Base-by-base conservation (phyloP, 2,797 vertebrate genomes). In the Poeciliopsis paucimaculata region DNA sequence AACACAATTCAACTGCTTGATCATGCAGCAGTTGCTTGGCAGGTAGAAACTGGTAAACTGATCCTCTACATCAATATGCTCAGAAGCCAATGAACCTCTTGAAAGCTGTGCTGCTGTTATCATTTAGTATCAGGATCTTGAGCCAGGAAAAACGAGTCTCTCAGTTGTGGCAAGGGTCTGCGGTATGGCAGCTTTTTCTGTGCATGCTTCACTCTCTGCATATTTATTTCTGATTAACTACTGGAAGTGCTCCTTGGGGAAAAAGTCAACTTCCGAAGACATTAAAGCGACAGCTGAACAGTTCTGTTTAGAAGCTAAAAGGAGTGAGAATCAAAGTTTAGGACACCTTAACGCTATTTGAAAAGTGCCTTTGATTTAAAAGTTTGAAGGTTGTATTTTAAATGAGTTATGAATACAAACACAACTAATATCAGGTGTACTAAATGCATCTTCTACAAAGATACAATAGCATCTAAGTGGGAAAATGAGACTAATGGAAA, bases 161-260 rank as follows among this genome's bases (percentile, higher is more conserved):
- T 91, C 83, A 88, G 87, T 88, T 91, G 91, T 89, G 89, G 88
- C 77, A 85, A 74, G 80, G 82, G 89, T 88, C 73, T 53, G 84
- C 11, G 76, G 87, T 70, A 4, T 70, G 66, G 86, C 82, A 84
- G 84, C 26, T 79, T 78, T 85, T 73, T 84, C 81, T 77, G 86
- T 86, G 83, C 88, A 85, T 80, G 84, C 76, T 92, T 90, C 90
- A 77, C 79, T 87, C 93, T 46, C 64, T 82, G 84, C 84, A 78
- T 86, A 86, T 94, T 88, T 80, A 91, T 92, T 94, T 92, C 86
- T 92, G 88, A 92, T 95, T 90, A 90, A 87, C 84, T 82, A 72
- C 79, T 82, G 80, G 74, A 82, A 83, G 60, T 36, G 36, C 83
- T 90, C 86, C 84, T 73, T 70, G 6, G 76, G 72, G 89, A 86